Percentiles rank a stretch among this genome's conserved stretches.
Conservation (phyloP, 2,113 vertebrate species). For the Prunella himalayana region DNA sequence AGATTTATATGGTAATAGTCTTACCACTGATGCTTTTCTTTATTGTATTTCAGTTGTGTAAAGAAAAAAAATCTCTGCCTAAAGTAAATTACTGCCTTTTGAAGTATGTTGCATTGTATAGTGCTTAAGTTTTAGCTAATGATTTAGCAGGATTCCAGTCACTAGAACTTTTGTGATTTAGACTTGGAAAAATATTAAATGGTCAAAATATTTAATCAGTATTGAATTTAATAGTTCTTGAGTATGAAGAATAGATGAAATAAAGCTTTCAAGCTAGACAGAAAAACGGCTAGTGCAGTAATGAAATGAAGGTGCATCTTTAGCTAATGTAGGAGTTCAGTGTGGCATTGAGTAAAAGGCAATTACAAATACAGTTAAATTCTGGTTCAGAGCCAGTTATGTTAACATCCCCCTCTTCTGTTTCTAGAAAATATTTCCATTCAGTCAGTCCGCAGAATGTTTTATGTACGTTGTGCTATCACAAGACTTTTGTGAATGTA, state of each 20-base stretch:
- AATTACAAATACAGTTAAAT: conserved; percentile 53
- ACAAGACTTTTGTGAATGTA: neutral
- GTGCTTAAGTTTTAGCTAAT: conserved; percentile 9
- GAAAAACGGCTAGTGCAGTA: conserved; percentile 17
- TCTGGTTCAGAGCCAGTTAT: conserved; percentile 55
- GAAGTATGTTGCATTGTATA: neutral
- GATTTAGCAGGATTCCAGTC: conserved; percentile 25
- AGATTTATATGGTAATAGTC: neutral
- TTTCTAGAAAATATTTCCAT: conserved; percentile 58
- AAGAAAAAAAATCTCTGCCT: neutral
- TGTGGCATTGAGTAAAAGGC: conserved; percentile 50
- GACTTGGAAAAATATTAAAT: neutral
- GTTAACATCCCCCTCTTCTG: conserved; percentile 42
- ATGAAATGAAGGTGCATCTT: conserved; percentile 46
- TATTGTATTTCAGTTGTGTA: neutral
- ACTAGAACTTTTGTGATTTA: neutral
- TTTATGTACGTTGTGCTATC: neutral
- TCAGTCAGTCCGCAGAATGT: conserved; percentile 27
- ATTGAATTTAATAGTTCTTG: conserved; percentile 35
- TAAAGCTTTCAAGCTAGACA: conserved; percentile 18
- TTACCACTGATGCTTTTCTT: neutral
- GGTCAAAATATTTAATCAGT: conserved; percentile 20
- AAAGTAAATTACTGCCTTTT: conserved; percentile 15
- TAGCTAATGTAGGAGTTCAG: conserved; percentile 45
- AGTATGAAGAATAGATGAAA: conserved; percentile 31